A percentile compares a stretch with the other conserved stretches of the same genome.
Evolutionary conservation across 2,888 invertebrate species (phyloP).

Genomic region (Reticulitermes lucifugus): DNA sequence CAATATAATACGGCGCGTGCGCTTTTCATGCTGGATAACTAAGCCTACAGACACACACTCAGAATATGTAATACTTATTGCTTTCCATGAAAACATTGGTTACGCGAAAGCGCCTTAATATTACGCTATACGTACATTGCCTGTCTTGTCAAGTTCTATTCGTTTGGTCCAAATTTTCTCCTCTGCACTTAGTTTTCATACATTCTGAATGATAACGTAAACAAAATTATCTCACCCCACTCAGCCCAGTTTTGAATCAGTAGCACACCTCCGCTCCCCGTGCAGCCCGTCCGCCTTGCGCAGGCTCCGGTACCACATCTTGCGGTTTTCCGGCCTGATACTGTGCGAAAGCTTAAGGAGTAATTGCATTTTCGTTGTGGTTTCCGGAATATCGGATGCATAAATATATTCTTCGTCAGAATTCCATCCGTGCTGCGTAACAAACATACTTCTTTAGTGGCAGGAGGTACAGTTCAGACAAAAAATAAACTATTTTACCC

Average conservation of each 20-base stretch:
- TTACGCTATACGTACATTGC: too few relatives aligned
- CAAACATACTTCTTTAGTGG: background rate
- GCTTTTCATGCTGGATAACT: too few relatives aligned
- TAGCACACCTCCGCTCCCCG: background rate
- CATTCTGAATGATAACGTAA: too few relatives aligned
- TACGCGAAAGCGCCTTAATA: too few relatives aligned
- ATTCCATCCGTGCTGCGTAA: background rate
- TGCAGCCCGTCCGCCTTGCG: background rate
- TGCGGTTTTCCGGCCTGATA: constrained; percentile 36
- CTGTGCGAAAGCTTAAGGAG: background rate
- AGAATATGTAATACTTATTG: too few relatives aligned
- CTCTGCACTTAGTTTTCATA: too few relatives aligned
- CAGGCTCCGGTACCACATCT: constrained; percentile 10
- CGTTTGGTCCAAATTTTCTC: too few relatives aligned
- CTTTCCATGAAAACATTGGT: too few relatives aligned
- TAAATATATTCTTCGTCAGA: background rate
- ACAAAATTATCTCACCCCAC: background rate
- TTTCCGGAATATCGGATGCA: constrained; percentile 18
- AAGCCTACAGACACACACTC: too few relatives aligned
- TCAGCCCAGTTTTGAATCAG: background rate
- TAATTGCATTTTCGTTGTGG: constrained; percentile 31
- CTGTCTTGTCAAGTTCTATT: too few relatives aligned
- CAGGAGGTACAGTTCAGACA: background rate
- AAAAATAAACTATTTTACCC: background rate
- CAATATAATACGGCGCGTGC: too few relatives aligned